phyloP scores from a whole-genome alignment of 2,888 invertebrate species.

The Sphaeridia pumilis region DNA sequence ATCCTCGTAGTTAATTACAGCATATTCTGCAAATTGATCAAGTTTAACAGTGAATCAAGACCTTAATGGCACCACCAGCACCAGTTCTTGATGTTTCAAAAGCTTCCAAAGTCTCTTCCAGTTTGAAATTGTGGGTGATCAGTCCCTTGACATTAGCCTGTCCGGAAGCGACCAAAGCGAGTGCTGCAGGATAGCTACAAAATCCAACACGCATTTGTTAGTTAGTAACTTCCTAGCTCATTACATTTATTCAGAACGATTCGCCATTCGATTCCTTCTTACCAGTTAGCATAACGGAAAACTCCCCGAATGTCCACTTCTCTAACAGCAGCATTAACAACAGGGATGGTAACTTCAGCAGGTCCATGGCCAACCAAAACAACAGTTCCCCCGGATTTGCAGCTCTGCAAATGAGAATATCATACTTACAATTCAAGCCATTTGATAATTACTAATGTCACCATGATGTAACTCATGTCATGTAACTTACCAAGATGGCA shows the following conservation, averaged over 20 bases:
- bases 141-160: constrained; percentile 66
- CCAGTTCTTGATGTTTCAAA: constrained; percentile 70
- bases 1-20: no score
- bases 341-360: constrained; percentile 63
- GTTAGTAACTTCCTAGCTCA: no score
- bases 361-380: constrained; percentile 82
- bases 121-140: constrained; percentile 66
- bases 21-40: no score
- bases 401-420: no score
- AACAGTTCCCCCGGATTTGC: constrained; percentile 70
- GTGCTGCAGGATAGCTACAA: constrained; percentile 61
- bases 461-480: no score
- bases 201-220: no score
- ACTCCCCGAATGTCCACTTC: constrained; percentile 89
- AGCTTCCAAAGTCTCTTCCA: constrained; percentile 68
- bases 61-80: constrained; percentile 64
- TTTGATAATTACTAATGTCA: no score
- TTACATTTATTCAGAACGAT: no score
- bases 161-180: constrained; percentile 64
- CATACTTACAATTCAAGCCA: no score
- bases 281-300: constrained; percentile 88
- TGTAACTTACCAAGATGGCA: constrained; percentile 59
- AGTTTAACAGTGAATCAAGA: constrained; percentile 65
- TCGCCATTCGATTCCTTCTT: constrained; percentile 32
- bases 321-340: constrained; percentile 63